These are phyloP conservation scores for Creontiades dilutus DNA, from an alignment of 2,888 invertebrate species.

Conservation along the genomic window DNA sequence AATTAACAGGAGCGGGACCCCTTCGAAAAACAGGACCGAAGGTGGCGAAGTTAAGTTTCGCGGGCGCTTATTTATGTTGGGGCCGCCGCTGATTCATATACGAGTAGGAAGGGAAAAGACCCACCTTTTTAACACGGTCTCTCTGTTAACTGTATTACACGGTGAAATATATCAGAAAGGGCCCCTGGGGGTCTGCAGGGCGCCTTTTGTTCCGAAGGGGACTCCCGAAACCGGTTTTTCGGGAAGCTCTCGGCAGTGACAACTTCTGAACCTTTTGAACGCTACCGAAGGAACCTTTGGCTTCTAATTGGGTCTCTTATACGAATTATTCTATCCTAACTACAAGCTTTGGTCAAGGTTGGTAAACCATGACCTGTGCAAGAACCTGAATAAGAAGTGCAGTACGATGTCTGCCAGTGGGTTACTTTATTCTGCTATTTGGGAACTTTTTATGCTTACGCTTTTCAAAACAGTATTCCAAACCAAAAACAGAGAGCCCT, in stretches of 20 bases:
- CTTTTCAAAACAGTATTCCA: no score
- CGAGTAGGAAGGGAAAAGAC: neutral
- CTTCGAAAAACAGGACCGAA: slow-evolving; percentile 19
- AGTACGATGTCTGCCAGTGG: no score
- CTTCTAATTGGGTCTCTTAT: neutral
- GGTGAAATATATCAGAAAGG: slow-evolving; percentile 61
- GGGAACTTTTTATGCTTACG: no score
- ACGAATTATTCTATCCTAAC: neutral
- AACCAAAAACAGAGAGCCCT: no score
- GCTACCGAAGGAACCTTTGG: slow-evolving; percentile 39
- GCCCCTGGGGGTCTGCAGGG: neutral
- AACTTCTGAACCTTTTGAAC: slow-evolving; percentile 40
- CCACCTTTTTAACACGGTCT: slow-evolving; percentile 33
- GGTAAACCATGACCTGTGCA: no score
- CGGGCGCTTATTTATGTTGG: slow-evolving; percentile 56
- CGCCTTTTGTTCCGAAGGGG: slow-evolving; percentile 27
- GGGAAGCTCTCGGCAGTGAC: neutral
- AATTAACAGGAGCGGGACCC: slow-evolving; percentile 50
- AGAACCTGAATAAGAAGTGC: no score
- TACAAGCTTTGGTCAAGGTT: no score
- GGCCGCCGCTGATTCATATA: slow-evolving; percentile 58
- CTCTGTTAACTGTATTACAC: slow-evolving; percentile 57
- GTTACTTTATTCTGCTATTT: no score
- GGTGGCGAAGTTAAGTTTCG: slow-evolving; percentile 60
- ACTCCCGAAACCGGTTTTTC: slow-evolving; percentile 32